Evolutionary conservation across 2,797 vertebrate species (phyloP), one percentile per base, ranked within the genome.

Genomic region (Neosilurus hyrtlii): DNA sequence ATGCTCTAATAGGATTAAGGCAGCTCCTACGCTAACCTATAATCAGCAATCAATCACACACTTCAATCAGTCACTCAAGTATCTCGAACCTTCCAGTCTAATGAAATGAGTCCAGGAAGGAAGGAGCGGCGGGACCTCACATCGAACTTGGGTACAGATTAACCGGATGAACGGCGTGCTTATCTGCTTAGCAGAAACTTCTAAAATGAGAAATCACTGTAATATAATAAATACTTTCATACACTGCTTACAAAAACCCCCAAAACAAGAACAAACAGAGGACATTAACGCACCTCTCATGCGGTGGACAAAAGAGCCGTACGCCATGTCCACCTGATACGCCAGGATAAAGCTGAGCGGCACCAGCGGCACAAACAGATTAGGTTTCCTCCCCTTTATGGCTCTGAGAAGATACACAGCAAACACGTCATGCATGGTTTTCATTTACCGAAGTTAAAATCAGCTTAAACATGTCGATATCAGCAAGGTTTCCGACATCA

Each of bases 251-350:
- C 49, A n/a, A 63, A 51, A 78, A 24, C 8, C 4, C 4, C 4
- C 43, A 43, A 43, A 30, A 43, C 43, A 43, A 5, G 4, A 4
- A 43, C 4, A 43, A 43, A 43, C 43, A 8, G 0, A 9, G n/a
- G n/a, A 30, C 16, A 10, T 52, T 59, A 9, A 18, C 26, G 82
- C 89, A 98, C 96, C 92, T 95, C 94, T 96, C 88, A 96, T 95
- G 35, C 96, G 96, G 85, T 94, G 89, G 78, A 95, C 61, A n/a
- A 97, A 83, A 0, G 94, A 96, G 65, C 96, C 96, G 54, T 97
- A 97, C 63, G 94, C 96, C 86, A 91, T 89, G 91, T 98, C 97
- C 90, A 95, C 90, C 54, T 97, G 96, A 90, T 96, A 97, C 76
- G 85, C 89, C 63, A 97, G 35, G 75, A 97, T 26, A 85, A 98